phyloP scores from a whole-genome alignment of 1,140 invertebrate species.

The Bombus pyrosoma region DNA sequence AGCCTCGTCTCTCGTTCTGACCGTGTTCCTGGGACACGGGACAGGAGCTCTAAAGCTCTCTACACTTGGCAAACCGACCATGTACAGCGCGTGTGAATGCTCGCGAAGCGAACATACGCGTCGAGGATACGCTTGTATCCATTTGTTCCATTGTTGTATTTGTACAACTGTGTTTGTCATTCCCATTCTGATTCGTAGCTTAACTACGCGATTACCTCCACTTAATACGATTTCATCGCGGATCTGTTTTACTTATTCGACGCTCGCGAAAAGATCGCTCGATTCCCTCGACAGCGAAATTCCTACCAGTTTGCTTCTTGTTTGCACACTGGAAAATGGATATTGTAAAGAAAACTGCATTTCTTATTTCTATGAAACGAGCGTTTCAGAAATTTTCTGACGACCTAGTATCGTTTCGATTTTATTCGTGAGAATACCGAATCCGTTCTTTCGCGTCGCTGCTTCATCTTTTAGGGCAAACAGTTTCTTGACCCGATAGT shows the following conservation, averaged over 20 bases:
- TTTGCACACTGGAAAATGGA: background rate
- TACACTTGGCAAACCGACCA: background rate
- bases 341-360: background rate
- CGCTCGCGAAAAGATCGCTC: background rate
- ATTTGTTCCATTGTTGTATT: conserved; percentile 10
- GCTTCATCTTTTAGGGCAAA: background rate
- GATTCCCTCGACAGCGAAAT: background rate
- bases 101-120: conserved; percentile 3
- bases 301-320: background rate
- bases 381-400: background rate
- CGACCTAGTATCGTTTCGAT: background rate
- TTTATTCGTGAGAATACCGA: background rate
- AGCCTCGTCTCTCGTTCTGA: conserved; percentile 25
- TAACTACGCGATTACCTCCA: conserved; percentile 43
- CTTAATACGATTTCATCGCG: background rate
- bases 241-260: conserved; percentile 36
- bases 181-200: conserved; percentile 24
- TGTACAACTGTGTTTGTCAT: conserved; percentile 37
- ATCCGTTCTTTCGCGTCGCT: background rate
- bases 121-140: background rate
- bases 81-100: conserved; percentile 3
- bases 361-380: background rate
- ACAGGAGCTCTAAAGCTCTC: conserved; percentile 21
- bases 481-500: background rate
- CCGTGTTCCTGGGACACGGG: conserved; percentile 12